Conservation (phyloP, 92 coral and sea anemone genomes). For the Plumapathes pennacea region DNA sequence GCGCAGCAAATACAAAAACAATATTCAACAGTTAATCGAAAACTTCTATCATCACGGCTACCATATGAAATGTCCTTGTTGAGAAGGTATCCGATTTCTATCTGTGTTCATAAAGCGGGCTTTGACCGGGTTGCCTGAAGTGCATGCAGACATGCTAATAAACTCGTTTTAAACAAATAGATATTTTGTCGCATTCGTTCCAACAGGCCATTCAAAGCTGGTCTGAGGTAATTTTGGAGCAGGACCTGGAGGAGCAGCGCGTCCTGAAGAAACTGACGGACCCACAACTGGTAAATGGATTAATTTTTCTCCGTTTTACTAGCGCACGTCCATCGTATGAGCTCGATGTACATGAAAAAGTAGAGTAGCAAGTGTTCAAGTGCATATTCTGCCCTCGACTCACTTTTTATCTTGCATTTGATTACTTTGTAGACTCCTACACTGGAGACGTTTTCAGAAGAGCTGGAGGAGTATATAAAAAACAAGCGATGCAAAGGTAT, state of each 20-base stretch:
- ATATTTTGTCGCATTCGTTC: too few species aligned
- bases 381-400: background rate
- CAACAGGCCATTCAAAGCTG: slow-evolving; percentile 69
- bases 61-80: too few species aligned
- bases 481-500: slow-evolving; percentile 44
- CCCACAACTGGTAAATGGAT: slow-evolving; percentile 58
- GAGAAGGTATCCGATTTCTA: too few species aligned
- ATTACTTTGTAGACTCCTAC: slow-evolving; percentile 58
- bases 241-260: slow-evolving; percentile 59
- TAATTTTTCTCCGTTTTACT: background rate
- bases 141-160: too few species aligned
- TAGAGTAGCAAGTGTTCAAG: too few species aligned
- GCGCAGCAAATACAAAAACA: too few species aligned
- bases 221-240: slow-evolving; percentile 43
- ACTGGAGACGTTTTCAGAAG: slow-evolving; percentile 32
- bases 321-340: background rate
- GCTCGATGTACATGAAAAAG: too few species aligned
- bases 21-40: too few species aligned
- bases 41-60: too few species aligned
- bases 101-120: too few species aligned
- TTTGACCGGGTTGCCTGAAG: too few species aligned
- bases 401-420: background rate
- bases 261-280: slow-evolving; percentile 49
- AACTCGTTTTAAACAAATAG: too few species aligned
- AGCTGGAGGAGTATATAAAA: slow-evolving; percentile 41